Percentiles rank a stretch among this genome's conserved stretches.
phyloP scores from a whole-genome alignment of 1,140 invertebrate species.

The Forficula auricularia region DNA sequence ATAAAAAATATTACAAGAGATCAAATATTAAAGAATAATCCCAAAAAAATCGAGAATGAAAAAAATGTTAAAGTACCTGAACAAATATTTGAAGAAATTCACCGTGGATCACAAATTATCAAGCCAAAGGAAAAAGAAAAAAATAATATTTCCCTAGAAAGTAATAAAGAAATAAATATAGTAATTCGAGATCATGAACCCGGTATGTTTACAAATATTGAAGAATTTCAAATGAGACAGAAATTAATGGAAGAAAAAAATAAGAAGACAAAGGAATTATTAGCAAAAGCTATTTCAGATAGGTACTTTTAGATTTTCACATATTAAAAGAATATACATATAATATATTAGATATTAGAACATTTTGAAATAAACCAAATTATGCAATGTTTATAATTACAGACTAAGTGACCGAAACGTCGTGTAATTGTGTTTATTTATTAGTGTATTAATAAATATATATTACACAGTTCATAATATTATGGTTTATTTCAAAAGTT shows the following conservation, averaged over 20 bases:
- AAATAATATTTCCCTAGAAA: slow-evolving; percentile 4
- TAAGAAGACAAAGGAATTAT: slow-evolving; percentile 47
- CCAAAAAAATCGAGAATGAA: neutral
- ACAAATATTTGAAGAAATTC: too few relatives aligned
- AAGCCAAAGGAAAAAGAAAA: neutral
- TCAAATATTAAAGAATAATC: neutral
- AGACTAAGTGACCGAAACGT: too few relatives aligned
- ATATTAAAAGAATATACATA: neutral
- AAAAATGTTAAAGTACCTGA: neutral
- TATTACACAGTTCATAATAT: too few relatives aligned
- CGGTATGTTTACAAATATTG: slow-evolving; percentile 22
- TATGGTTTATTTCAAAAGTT: too few relatives aligned
- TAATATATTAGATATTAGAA: too few relatives aligned
- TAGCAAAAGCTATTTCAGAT: slow-evolving; percentile 50
- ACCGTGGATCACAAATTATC: too few relatives aligned
- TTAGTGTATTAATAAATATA: too few relatives aligned
- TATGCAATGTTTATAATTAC: slow-evolving; percentile 3
- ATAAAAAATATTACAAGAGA: neutral
- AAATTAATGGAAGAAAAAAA: slow-evolving; percentile 61
- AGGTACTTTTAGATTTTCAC: too few relatives aligned
- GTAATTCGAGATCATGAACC: neutral
- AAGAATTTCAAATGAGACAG: slow-evolving; percentile 48
- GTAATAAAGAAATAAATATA: slow-evolving; percentile 4
- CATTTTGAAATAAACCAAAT: too few relatives aligned
- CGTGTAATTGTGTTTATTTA: too few relatives aligned